phyloP scores from a whole-genome alignment of 1,140 invertebrate species.

The Ladona fulva region DNA sequence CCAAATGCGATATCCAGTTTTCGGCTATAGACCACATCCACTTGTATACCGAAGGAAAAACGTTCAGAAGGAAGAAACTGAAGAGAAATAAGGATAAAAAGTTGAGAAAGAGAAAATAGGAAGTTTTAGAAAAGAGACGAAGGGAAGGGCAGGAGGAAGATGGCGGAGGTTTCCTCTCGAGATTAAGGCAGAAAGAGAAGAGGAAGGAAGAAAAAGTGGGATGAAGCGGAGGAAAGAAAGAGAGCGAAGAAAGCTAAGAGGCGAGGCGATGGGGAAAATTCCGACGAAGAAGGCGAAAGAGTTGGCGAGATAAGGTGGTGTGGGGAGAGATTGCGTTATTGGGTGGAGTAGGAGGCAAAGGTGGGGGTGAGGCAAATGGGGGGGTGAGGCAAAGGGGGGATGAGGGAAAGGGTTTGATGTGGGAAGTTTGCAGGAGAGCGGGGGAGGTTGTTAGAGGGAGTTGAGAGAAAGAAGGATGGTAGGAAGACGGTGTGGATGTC shows the following conservation, averaged over 20 bases:
- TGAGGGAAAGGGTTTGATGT: not conserved
- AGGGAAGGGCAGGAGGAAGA: too few relatives aligned
- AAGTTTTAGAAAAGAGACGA: too few relatives aligned
- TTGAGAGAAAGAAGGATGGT: not conserved
- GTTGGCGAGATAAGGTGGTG: not conserved
- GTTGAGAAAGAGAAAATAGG: too few relatives aligned
- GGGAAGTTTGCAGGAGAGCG: not conserved
- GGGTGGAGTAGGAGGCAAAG: not conserved
- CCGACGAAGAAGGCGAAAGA: not conserved
- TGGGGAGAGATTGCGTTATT: not conserved
- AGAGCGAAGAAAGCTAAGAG: not conserved
- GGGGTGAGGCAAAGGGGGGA: too few relatives aligned
- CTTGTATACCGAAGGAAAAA: too few relatives aligned
- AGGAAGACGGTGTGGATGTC: not conserved
- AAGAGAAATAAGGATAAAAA: too few relatives aligned
- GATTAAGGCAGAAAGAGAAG: not conserved
- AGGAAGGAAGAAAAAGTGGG: not conserved
- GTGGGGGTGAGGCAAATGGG: not conserved
- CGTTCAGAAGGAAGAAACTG: too few relatives aligned
- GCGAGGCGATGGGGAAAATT: not conserved
- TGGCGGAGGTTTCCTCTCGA: too few relatives aligned
- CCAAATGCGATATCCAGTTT: too few relatives aligned
- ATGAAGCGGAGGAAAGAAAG: not conserved
- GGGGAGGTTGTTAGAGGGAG: too few relatives aligned
- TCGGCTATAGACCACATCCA: too few relatives aligned